A percentile compares a stretch with the other conserved stretches of the same genome.
Conservation (phyloP, 1,140 invertebrate species). For the Cydia pomonella region DNA sequence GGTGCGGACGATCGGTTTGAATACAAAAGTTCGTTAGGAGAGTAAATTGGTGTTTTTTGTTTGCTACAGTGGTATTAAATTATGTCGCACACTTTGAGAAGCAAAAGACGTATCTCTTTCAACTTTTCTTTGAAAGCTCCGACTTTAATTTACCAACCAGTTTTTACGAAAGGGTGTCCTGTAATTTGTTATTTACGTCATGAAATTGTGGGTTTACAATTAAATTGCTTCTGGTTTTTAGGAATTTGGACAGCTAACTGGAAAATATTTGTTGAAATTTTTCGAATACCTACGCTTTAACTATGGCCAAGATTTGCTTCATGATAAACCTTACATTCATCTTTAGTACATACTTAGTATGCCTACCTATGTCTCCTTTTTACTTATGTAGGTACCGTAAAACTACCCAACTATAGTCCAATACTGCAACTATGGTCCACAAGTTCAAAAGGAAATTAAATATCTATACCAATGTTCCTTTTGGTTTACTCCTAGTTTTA, state of each 20-base stretch:
- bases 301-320: background rate
- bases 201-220: background rate
- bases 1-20: slow-evolving; percentile 15
- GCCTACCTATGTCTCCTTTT: too few species aligned
- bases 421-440: too few species aligned
- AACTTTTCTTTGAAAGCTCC: background rate
- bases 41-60: slow-evolving; percentile 30
- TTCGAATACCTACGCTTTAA: background rate
- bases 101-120: background rate
- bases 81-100: slow-evolving; percentile 28
- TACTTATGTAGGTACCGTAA: too few species aligned
- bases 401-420: too few species aligned
- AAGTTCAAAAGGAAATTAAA: too few species aligned
- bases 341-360: too few species aligned
- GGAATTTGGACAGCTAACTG: background rate
- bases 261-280: background rate
- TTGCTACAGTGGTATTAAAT: slow-evolving; percentile 41
- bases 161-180: background rate
- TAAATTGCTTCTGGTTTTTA: background rate
- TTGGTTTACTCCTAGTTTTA: too few species aligned
- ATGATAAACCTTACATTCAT: too few species aligned
- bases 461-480: too few species aligned
- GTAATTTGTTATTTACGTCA: background rate
- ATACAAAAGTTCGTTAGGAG: slow-evolving; percentile 42
- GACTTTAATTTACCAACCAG: background rate